phyloP scores from a whole-genome alignment of 2,113 vertebrate genomes.

The Siniperca knerii region DNA sequence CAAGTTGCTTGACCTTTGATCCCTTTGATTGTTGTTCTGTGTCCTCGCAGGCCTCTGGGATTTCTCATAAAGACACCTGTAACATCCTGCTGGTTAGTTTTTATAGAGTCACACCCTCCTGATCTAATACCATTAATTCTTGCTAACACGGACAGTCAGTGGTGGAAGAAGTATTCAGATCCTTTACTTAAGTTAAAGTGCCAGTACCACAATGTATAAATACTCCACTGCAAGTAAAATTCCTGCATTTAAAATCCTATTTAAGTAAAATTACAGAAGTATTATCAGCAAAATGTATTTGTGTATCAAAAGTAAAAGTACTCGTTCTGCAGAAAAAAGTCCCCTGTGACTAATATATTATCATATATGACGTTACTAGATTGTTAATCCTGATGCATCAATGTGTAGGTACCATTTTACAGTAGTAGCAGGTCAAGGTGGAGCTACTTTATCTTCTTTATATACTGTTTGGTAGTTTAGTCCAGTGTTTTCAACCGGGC shows the following conservation, averaged over 20 bases:
- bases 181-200: background rate
- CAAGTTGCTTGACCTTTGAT: conserved; percentile 76
- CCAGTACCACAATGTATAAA: background rate
- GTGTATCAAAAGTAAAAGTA: background rate
- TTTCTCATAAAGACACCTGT: conserved; percentile 67
- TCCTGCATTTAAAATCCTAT: background rate
- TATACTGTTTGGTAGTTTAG: background rate
- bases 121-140: conserved; percentile 28
- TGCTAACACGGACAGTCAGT: background rate
- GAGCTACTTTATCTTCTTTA: background rate
- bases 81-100: conserved; percentile 41
- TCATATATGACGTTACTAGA: background rate
- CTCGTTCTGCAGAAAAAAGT: background rate
- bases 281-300: background rate
- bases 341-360: background rate
- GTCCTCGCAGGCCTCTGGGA: conserved; percentile 54
- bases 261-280: background rate
- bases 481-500: background rate
- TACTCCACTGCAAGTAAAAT: background rate
- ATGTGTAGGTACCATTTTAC: background rate
- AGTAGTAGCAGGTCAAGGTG: background rate
- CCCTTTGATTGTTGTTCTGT: conserved; percentile 56
- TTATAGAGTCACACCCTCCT: conserved; percentile 28
- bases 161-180: conserved; percentile 1
- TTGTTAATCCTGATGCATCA: background rate